A percentile compares a stretch with the other conserved stretches of the same genome.
These are phyloP conservation scores for Phaethornis superciliosus DNA, from an alignment of 2,113 vertebrate genomes.

Conservation along the genomic window DNA sequence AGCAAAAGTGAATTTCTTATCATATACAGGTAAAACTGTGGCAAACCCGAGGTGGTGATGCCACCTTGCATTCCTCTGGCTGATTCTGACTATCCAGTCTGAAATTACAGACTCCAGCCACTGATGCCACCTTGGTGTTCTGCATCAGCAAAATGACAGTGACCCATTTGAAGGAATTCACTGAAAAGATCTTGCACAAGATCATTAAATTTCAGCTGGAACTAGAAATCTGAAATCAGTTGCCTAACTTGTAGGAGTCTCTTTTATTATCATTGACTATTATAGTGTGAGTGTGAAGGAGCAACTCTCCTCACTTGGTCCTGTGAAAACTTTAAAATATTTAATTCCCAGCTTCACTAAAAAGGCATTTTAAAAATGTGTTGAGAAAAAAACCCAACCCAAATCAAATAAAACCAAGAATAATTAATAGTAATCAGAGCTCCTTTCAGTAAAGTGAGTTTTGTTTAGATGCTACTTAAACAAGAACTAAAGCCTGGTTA, in stretches of 20 bases:
- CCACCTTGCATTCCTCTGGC: neutral
- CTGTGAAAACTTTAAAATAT: neutral
- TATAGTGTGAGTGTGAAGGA: neutral
- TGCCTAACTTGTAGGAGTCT: neutral
- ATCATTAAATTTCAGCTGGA: neutral
- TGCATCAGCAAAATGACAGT: neutral
- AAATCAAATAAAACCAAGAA: neutral
- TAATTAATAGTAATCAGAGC: constrained; percentile 37
- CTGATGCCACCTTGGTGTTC: neutral
- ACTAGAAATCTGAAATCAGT: neutral
- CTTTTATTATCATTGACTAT: neutral
- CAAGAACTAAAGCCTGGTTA: neutral
- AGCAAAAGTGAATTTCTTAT: neutral
- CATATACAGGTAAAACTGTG: neutral
- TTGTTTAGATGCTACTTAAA: constrained; percentile 45
- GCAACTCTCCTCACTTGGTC: neutral
- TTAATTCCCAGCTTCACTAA: neutral
- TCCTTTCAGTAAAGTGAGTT: constrained; percentile 43
- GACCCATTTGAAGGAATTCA: neutral
- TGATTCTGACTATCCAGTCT: neutral
- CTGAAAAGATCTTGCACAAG: neutral
- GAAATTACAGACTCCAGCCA: neutral
- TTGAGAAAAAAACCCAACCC: neutral
- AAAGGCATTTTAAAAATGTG: neutral
- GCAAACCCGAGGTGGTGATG: neutral